Evolutionary conservation across 2,888 invertebrate species (phyloP).

Genomic region (Bursaphelenchus okinawaensis): DNA sequence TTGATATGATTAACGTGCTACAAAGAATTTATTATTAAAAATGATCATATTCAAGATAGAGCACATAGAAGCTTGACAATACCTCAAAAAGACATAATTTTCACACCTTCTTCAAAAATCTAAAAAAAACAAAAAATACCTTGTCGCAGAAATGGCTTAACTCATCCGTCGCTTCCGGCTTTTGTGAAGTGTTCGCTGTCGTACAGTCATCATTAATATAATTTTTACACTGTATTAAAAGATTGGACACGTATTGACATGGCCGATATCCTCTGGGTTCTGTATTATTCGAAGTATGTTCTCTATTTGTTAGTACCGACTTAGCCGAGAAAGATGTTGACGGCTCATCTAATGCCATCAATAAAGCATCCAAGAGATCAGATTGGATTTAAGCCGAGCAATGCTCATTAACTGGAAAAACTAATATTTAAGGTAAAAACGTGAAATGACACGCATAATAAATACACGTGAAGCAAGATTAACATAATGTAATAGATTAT

Average conservation of each 20-base stretch:
- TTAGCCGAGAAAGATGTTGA: not conserved
- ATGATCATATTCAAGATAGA: no score
- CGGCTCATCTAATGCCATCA: not conserved
- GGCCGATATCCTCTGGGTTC: not conserved
- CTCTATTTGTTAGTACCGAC: no score
- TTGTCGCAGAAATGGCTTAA: slow-evolving; percentile 5
- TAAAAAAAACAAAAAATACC: not conserved
- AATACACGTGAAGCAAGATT: no score
- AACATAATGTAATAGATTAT: no score
- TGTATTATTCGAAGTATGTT: not conserved
- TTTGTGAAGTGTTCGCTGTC: not conserved
- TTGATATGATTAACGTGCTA: not conserved
- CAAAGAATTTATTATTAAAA: not conserved
- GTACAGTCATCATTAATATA: not conserved
- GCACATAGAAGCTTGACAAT: no score
- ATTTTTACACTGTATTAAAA: slow-evolving; percentile 6
- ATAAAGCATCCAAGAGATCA: not conserved
- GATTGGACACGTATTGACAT: slow-evolving; percentile 12
- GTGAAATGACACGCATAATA: no score
- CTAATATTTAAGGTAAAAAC: not conserved
- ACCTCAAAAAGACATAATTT: no score
- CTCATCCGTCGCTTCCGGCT: not conserved
- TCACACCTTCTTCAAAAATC: no score
- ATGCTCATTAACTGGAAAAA: not conserved
- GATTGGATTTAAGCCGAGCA: not conserved